Percentiles rank a stretch among this genome's conserved stretches.
phyloP scores from a whole-genome alignment of 37 sponge, comb jelly and placozoan genomes.

The Hexactinellida sp. region DNA sequence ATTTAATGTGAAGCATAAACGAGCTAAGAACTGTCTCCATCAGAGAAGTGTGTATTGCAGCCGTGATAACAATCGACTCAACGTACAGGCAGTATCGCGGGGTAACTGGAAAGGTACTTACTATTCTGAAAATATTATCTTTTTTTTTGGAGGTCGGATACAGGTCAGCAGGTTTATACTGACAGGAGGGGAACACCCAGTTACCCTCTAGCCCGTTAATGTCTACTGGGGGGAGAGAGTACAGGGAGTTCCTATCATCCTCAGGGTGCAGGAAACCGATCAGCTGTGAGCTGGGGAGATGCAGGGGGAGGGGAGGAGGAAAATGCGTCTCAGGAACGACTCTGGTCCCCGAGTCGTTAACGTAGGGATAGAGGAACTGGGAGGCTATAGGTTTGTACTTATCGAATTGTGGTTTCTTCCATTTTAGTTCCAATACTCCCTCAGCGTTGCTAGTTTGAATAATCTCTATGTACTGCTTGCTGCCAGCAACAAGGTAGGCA shows the following conservation, averaged over 20 bases:
- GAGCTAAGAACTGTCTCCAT: background rate
- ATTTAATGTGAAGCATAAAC: background rate
- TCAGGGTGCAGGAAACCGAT: background rate
- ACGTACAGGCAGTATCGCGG: background rate
- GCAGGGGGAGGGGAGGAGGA: background rate
- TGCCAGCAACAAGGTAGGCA: background rate
- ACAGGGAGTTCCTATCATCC: background rate
- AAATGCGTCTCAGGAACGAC: background rate
- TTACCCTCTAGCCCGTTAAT: background rate
- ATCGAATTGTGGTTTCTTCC: background rate
- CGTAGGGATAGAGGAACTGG: background rate
- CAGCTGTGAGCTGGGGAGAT: background rate
- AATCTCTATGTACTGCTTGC: background rate
- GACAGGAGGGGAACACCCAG: background rate
- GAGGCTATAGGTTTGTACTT: background rate
- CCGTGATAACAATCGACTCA: background rate
- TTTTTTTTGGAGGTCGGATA: background rate
- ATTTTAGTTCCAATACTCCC: background rate
- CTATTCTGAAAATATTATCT: background rate
- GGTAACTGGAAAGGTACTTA: background rate
- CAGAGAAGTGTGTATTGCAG: background rate
- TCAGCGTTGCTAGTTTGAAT: background rate
- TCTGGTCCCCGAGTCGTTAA: background rate
- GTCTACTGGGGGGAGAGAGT: background rate
- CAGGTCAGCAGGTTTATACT: background rate